Evolutionary conservation across 2,113 vertebrate species (phyloP).

Genomic region (Mormoops blainvillei): DNA sequence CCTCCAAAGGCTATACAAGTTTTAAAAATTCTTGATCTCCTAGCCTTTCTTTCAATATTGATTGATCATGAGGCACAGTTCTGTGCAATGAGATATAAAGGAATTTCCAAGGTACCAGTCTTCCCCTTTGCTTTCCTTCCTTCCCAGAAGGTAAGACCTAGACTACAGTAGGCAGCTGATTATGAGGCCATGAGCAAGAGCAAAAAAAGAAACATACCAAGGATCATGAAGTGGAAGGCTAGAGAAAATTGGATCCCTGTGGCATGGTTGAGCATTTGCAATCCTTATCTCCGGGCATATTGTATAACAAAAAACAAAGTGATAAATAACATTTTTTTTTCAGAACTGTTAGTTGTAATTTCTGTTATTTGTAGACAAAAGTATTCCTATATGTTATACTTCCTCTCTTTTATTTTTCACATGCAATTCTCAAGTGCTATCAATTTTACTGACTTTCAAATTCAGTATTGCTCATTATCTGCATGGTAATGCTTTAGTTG

Average conservation of each 20-base stretch:
- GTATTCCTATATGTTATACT: not conserved
- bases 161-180: not conserved
- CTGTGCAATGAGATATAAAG: not conserved
- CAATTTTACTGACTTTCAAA: not conserved
- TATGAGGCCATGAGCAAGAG: not conserved
- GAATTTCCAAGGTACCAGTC: not conserved
- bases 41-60: not conserved
- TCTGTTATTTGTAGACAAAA: not conserved
- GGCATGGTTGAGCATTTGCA: not conserved
- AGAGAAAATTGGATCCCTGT: not conserved
- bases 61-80: not conserved
- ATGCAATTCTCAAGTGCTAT: not conserved
- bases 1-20: not conserved
- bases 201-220: not conserved
- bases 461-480: not conserved
- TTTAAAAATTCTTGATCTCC: not conserved
- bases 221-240: not conserved
- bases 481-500: not conserved
- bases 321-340: not conserved
- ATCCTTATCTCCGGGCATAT: not conserved
- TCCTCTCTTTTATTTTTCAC: not conserved
- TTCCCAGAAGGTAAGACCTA: not conserved
- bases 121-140: not conserved
- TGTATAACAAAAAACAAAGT: not conserved
- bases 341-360: not conserved